Base-by-base conservation (phyloP, 2,797 vertebrate species). In the Potorous gilbertii region DNA sequence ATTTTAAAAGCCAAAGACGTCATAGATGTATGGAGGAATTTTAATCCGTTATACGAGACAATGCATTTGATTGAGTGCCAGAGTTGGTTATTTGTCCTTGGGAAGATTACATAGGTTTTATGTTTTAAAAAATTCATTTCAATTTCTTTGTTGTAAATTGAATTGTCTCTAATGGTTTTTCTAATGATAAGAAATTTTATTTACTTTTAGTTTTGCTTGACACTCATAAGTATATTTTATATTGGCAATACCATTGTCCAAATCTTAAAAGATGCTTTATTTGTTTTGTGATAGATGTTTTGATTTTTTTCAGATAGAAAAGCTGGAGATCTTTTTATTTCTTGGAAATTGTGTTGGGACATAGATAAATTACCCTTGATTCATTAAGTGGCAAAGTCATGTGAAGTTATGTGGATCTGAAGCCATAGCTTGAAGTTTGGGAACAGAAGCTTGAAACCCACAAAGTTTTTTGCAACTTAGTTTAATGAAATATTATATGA, bases 51-150 rank as follows among this genome's bases (percentile, higher is more conserved):
- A 46, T 90, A 90, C 28, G 66, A 56, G 93, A 74, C 57, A 92
- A 92, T 94, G 11, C 56, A 59, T 56, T 96, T 96, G 90, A 91
- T 92, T 93, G 92, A 91, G 57, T 66, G 54, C 54, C 90, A 96
- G 29, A 95, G 56, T 46, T 90, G 16, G 52, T 90, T 54, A 54
- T 90, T 54, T 52, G 46, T 90, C 87, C 96, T 94, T 95, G 46
- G 34, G 92, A 97, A 96, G 56, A 94, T 92, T 40, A 21, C 92
- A 93, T 4, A 66, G 90, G 18, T 92, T 57, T 57, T 96, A 94
- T 97, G 55, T 96, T 97, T 96, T 91, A 90, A 96, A 56, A 95
- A 95, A 93, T 96, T 46, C 89, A 94, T 97, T 96, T 95, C 96
- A 96, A 81, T 95, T 24, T 95, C 57, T n/a, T 50, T 18, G 12